These are phyloP conservation scores for Equus przewalskii DNA, from an alignment of 2,113 vertebrate genomes.

Conservation along the genomic window DNA sequence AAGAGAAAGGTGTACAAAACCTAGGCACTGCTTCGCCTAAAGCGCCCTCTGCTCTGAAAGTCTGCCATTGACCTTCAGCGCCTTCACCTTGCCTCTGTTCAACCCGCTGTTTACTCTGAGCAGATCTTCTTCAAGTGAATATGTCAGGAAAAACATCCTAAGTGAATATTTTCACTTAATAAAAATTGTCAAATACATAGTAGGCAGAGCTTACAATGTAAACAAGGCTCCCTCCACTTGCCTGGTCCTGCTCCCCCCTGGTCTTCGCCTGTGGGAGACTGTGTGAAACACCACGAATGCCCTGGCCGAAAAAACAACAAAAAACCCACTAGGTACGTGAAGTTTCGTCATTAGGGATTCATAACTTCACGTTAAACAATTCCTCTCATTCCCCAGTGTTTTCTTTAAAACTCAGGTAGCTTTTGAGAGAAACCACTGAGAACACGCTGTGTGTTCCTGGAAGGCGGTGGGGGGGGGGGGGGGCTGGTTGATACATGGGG, in stretches of 20 bases:
- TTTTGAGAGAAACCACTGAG: slow-evolving; percentile 22
- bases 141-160: neutral
- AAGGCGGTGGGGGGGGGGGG: no score
- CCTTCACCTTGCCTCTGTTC: neutral
- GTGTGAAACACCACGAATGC: neutral
- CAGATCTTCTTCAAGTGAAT: neutral
- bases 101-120: neutral
- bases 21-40: neutral
- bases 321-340: neutral
- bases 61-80: neutral
- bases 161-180: neutral
- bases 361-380: neutral
- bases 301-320: neutral
- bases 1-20: neutral
- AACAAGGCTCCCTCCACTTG: neutral
- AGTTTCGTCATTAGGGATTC: neutral
- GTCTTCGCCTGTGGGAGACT: neutral
- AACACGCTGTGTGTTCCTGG: neutral
- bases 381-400: neutral
- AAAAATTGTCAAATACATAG: neutral
- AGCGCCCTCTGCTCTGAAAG: neutral
- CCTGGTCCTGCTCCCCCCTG: neutral
- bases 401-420: neutral
- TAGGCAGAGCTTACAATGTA: neutral
- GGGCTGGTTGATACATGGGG: no score